These are phyloP conservation scores for Scaptodrosophila latifasciaeformis DNA, from an alignment of 2,888 invertebrate species.

Conservation along the genomic window DNA sequence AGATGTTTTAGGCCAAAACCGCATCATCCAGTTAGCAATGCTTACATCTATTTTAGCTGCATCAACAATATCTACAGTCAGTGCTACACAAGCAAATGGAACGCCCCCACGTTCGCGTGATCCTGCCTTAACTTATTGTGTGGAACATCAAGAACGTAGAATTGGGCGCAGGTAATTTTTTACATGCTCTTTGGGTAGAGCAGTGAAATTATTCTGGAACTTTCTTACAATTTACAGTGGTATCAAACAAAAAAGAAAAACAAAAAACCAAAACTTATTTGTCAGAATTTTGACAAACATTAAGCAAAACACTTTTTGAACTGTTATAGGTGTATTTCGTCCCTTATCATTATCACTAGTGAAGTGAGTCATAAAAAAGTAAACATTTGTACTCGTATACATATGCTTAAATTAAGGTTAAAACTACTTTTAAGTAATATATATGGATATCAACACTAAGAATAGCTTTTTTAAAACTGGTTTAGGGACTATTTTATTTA, in stretches of 20 bases:
- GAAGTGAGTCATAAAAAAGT: constrained; percentile 50
- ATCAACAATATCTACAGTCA: constrained; percentile 25
- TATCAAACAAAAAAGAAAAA: constrained; percentile 1
- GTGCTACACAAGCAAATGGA: constrained; percentile 9
- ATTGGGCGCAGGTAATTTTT: constrained; percentile 70
- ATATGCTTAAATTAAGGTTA: too few relatives aligned
- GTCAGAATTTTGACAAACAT: too few relatives aligned
- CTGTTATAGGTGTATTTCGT: too few relatives aligned
- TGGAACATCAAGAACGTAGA: constrained; percentile 66
- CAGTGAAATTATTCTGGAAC: constrained; percentile 27
- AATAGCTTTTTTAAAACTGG: neutral
- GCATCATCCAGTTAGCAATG: constrained; percentile 61
- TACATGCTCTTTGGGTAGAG: neutral
- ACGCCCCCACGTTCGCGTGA: neutral
- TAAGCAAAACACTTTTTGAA: too few relatives aligned
- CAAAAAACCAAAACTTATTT: constrained; percentile 15
- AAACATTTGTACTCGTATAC: neutral
- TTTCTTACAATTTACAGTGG: constrained; percentile 22
- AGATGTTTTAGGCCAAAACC: constrained; percentile 52
- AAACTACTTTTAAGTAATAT: too few relatives aligned
- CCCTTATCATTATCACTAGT: constrained; percentile 39
- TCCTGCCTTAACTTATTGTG: constrained; percentile 65
- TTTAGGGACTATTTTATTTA: too few relatives aligned
- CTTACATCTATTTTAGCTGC: constrained; percentile 66
- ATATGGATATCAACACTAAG: neutral